phyloP scores from a whole-genome alignment of 2,888 invertebrate species.

The Chymomyza caudatula region DNA sequence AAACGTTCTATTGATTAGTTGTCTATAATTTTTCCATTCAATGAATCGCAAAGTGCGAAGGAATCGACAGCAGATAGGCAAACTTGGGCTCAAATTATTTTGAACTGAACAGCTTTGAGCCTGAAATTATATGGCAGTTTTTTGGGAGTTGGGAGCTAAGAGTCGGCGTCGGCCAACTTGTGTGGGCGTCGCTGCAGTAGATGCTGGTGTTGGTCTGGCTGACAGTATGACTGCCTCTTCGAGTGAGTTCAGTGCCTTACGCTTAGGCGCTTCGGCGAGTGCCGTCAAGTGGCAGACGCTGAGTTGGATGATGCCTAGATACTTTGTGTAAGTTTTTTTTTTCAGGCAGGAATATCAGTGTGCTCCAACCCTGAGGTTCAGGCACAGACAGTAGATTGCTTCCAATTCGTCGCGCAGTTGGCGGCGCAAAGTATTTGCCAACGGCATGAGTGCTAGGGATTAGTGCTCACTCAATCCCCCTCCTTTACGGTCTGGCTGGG shows the following conservation, averaged over 20 bases:
- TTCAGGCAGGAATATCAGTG: neutral
- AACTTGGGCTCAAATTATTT: constrained; percentile 10
- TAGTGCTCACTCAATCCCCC: constrained; percentile 48
- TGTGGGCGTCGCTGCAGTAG: constrained; percentile 37
- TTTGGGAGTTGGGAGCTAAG: constrained; percentile 44
- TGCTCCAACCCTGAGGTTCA: neutral
- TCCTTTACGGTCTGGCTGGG: neutral
- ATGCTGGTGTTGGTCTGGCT: constrained; percentile 12
- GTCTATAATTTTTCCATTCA: constrained; percentile 76
- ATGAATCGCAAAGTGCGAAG: constrained; percentile 60
- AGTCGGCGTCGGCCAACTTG: constrained; percentile 39
- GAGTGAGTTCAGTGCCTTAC: constrained; percentile 22
- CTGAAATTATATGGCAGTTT: constrained; percentile 64
- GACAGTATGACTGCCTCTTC: constrained; percentile 5
- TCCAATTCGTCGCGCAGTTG: constrained; percentile 74
- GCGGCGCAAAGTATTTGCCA: constrained; percentile 71
- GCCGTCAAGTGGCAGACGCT: constrained; percentile 41
- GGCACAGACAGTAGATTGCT: constrained; percentile 69
- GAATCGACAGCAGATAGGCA: neutral
- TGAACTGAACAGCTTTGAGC: constrained; percentile 39
- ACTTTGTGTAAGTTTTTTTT: constrained; percentile 66
- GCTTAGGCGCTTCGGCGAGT: constrained; percentile 46
- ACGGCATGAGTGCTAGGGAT: constrained; percentile 69
- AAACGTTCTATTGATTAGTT: constrained; percentile 66
- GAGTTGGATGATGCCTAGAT: constrained; percentile 47